A percentile compares a stretch with the other conserved stretches of the same genome.
Conservation (phyloP, 2,113 vertebrate species). For the Empidonax traillii region DNA sequence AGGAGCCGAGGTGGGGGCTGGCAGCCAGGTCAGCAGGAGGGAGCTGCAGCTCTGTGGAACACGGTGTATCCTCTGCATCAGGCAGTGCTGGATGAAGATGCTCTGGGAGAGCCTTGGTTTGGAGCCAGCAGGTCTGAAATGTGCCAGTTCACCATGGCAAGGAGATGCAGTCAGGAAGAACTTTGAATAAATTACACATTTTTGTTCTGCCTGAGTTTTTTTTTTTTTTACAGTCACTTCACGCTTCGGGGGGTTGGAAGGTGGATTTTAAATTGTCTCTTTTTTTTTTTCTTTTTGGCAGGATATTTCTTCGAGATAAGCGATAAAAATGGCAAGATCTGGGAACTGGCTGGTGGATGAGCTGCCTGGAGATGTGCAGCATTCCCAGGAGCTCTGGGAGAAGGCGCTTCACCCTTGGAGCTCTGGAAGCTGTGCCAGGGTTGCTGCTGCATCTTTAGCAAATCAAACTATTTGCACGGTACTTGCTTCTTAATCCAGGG, state of each 20-base stretch:
- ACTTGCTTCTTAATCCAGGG: constrained; percentile 51
- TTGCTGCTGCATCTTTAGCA: constrained; percentile 16
- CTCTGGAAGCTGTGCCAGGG: neutral
- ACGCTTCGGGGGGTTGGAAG: neutral
- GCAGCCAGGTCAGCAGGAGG: neutral
- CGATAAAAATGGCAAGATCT: neutral
- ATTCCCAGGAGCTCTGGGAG: neutral
- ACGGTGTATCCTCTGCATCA: fast-evolving
- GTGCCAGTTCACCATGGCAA: fast-evolving
- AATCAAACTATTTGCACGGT: constrained; percentile 2
- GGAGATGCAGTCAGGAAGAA: neutral
- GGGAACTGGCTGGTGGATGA: neutral
- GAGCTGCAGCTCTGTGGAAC: neutral
- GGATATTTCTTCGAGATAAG: neutral
- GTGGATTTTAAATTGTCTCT: neutral
- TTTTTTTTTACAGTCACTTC: neutral
- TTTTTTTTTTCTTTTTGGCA: neutral
- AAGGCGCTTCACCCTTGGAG: neutral
- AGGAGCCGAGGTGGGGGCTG: neutral
- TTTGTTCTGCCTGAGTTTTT: neutral
- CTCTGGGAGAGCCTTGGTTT: neutral
- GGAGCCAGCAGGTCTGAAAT: neutral
- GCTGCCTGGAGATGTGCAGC: neutral
- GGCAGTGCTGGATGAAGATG: neutral
- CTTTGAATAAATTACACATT: neutral